A percentile compares a stretch with the other conserved stretches of the same genome.
phyloP scores from a whole-genome alignment of 2,113 vertebrate genomes.

The Bungarus multicinctus region DNA sequence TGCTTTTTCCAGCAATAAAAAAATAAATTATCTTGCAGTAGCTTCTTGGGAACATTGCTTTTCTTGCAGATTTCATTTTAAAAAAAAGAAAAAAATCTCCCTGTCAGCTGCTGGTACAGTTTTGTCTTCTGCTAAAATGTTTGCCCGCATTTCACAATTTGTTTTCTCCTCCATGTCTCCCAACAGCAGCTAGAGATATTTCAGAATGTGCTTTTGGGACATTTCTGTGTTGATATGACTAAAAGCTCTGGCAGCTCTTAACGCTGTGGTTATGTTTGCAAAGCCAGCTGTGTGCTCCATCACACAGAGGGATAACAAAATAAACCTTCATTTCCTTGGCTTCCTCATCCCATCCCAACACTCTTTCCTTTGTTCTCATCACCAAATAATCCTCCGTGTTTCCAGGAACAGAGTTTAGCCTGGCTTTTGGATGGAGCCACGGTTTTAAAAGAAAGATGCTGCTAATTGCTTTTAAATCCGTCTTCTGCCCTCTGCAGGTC shows the following conservation, averaged over 20 bases:
- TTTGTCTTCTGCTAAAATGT: not conserved
- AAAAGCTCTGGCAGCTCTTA: conserved; percentile 9
- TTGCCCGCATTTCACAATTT: not conserved
- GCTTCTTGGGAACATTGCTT: not conserved
- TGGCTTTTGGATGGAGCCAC: not conserved
- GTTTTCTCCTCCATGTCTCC: not conserved
- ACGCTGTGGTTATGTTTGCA: conserved; percentile 12
- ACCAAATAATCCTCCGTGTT: not conserved
- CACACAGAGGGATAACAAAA: not conserved
- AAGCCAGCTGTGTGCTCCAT: not conserved
- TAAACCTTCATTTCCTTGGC: not conserved
- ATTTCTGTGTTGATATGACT: conserved; percentile 16
- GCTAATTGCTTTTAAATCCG: not conserved
- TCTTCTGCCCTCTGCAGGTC: not conserved
- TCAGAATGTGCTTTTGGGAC: not conserved
- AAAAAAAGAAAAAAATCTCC: not conserved
- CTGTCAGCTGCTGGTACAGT: not conserved
- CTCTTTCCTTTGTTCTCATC: not conserved
- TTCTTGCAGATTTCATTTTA: not conserved
- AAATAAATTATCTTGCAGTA: not conserved
- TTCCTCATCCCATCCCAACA: not conserved
- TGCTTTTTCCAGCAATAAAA: not conserved
- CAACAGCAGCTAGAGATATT: not conserved
- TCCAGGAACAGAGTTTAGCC: not conserved
- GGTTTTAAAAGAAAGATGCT: not conserved